Conservation (phyloP, 2,797 vertebrate species). For the Falco rusticolus region DNA sequence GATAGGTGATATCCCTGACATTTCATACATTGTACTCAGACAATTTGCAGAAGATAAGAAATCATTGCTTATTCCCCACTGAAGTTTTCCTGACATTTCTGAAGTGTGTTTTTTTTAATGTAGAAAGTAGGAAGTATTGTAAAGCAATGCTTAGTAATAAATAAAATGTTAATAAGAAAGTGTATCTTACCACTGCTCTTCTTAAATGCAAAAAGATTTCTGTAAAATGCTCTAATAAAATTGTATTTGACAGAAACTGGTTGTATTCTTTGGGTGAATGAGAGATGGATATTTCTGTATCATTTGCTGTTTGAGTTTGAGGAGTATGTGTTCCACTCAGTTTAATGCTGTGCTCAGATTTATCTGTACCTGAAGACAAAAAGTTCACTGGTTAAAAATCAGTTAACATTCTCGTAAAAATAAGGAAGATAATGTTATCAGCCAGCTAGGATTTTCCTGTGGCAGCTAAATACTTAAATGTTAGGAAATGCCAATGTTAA, state of each 20-base stretch:
- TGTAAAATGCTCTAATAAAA: slow-evolving; percentile 77
- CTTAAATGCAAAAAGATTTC: slow-evolving; percentile 83
- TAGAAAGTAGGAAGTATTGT: neutral
- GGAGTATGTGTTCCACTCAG: slow-evolving; percentile 21
- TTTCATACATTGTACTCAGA: neutral
- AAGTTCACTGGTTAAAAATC: neutral
- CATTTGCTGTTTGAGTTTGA: neutral
- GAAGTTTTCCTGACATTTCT: neutral
- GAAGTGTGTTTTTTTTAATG: neutral
- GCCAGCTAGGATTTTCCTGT: neutral
- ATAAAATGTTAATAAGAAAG: neutral
- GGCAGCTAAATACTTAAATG: neutral
- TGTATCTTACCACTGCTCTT: slow-evolving; percentile 85
- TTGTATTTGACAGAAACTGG: neutral
- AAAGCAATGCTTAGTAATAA: neutral
- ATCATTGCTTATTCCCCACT: neutral
- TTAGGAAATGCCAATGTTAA: slow-evolving; percentile 38
- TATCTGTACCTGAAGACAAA: slow-evolving; percentile 38
- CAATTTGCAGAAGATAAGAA: neutral
- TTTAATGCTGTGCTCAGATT: slow-evolving; percentile 43
- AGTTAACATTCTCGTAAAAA: neutral
- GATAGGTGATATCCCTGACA: neutral
- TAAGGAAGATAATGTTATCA: neutral
- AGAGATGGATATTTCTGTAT: neutral
- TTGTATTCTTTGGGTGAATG: neutral